A percentile compares a stretch with the other conserved stretches of the same genome.
Conservation (phyloP, 2,113 vertebrate species). For the Calcarius ornatus region DNA sequence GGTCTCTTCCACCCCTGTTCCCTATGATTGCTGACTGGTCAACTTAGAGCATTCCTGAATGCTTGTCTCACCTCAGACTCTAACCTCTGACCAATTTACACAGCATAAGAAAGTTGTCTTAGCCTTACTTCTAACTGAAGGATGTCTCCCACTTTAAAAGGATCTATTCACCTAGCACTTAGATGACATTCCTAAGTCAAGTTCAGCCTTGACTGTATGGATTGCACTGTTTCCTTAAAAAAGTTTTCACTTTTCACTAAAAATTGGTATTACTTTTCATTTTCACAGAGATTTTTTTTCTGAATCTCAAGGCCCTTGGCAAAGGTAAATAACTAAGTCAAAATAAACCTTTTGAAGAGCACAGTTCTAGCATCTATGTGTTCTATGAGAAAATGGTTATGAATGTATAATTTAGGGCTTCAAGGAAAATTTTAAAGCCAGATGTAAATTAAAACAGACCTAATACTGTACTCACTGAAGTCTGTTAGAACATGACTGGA, state of each 20-base stretch:
- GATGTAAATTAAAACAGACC: constrained; percentile 7
- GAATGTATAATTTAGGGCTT: constrained; percentile 34
- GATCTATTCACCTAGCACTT: neutral
- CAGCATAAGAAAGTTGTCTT: neutral
- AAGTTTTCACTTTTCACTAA: neutral
- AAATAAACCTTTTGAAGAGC: constrained; percentile 9
- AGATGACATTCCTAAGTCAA: neutral
- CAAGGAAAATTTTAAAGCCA: constrained; percentile 23
- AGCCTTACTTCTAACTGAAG: neutral
- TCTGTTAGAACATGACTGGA: constrained; percentile 34
- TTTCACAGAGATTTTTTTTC: neutral
- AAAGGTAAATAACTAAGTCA: constrained; percentile 9
- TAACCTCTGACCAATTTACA: neutral
- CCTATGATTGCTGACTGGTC: neutral
- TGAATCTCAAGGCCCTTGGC: neutral
- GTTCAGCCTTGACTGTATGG: neutral
- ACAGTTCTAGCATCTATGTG: neutral
- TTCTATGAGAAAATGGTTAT: neutral
- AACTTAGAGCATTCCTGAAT: neutral
- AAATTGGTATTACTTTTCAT: neutral
- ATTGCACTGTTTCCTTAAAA: neutral
- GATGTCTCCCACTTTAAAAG: neutral
- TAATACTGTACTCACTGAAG: neutral
- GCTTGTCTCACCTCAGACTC: neutral
- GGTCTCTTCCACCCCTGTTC: neutral